Percentiles rank a stretch among this genome's conserved stretches.
These are phyloP conservation scores for Euthynnus affinis DNA, from an alignment of 2,797 vertebrate species.

Conservation along the genomic window DNA sequence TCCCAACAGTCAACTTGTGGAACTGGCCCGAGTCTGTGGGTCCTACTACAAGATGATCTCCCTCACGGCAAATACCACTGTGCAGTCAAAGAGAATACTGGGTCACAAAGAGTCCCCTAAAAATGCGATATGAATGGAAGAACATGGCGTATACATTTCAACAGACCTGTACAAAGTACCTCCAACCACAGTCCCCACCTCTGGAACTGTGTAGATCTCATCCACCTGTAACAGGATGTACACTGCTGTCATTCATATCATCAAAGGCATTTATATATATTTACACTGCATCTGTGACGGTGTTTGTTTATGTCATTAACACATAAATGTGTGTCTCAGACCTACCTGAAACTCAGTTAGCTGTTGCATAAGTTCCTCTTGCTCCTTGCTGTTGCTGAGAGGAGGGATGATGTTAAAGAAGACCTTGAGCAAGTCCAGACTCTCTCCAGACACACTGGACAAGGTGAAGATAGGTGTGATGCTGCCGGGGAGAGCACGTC, in stretches of 20 bases:
- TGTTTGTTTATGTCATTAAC: neutral
- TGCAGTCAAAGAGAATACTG: slow-evolving; percentile 8
- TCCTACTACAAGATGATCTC: slow-evolving; percentile 95
- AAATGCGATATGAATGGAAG: neutral
- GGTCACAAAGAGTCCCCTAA: neutral
- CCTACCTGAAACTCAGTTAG: slow-evolving; percentile 97
- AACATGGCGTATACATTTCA: neutral
- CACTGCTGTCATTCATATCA: slow-evolving; percentile 9
- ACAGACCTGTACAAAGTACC: slow-evolving; percentile 95
- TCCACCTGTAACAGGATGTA: slow-evolving; percentile 89
- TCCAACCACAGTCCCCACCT: slow-evolving; percentile 98
- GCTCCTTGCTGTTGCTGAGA: slow-evolving; percentile 97
- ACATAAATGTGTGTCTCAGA: neutral
- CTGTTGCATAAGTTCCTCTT: slow-evolving; percentile 99
- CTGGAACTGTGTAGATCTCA: slow-evolving; percentile 99
- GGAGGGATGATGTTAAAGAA: slow-evolving; percentile 99
- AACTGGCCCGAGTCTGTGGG: slow-evolving; percentile 94
- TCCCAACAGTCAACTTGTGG: slow-evolving; percentile 92
- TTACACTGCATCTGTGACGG: neutral
- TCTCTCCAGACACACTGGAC: slow-evolving; percentile 97
- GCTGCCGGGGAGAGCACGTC: slow-evolving; percentile 78
- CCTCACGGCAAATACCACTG: slow-evolving; percentile 98
- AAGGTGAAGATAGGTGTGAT: slow-evolving; percentile 97
- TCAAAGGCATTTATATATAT: neutral
- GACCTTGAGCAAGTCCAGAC: slow-evolving; percentile 94